phyloP scores from a whole-genome alignment of 2,797 vertebrate species.

The Tinamus major region DNA sequence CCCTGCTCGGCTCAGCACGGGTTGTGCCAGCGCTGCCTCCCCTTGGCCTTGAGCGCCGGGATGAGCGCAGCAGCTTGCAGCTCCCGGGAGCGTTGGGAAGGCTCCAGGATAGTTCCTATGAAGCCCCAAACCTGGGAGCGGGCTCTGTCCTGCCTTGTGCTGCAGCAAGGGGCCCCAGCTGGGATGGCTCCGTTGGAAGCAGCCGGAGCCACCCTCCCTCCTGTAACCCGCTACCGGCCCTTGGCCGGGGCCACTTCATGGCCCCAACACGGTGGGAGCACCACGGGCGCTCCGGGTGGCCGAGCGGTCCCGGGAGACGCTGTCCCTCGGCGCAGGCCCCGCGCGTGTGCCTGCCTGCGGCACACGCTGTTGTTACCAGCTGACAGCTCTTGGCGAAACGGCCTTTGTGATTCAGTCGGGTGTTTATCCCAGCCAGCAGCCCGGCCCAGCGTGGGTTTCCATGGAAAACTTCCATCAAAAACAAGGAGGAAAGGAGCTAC shows the following conservation, averaged over 20 bases:
- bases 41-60: neutral
- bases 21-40: rapidly evolving
- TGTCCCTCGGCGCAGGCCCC: neutral
- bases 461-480: slow-evolving; percentile 79
- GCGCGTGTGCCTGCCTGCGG: neutral
- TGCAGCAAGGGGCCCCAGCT: rapidly evolving
- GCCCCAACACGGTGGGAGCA: neutral
- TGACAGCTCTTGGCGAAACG: slow-evolving; percentile 34
- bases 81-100: neutral
- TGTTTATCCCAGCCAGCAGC: slow-evolving; percentile 67
- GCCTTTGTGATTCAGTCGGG: slow-evolving; percentile 58
- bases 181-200: neutral
- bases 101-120: neutral
- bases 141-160: neutral
- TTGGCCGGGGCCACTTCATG: neutral
- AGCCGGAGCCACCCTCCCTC: neutral
- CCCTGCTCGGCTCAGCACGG: neutral
- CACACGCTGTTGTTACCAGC: neutral
- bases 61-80: rapidly evolving
- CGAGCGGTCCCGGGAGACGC: too few species aligned
- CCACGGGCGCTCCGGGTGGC: too few species aligned
- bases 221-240: rapidly evolving
- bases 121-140: neutral
- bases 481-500: slow-evolving; percentile 72
- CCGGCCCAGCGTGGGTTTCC: slow-evolving; percentile 76